Percentiles rank a stretch among this genome's conserved stretches.
phyloP scores from a whole-genome alignment of 2,797 vertebrate species.

The Hoplostethus atlanticus region DNA sequence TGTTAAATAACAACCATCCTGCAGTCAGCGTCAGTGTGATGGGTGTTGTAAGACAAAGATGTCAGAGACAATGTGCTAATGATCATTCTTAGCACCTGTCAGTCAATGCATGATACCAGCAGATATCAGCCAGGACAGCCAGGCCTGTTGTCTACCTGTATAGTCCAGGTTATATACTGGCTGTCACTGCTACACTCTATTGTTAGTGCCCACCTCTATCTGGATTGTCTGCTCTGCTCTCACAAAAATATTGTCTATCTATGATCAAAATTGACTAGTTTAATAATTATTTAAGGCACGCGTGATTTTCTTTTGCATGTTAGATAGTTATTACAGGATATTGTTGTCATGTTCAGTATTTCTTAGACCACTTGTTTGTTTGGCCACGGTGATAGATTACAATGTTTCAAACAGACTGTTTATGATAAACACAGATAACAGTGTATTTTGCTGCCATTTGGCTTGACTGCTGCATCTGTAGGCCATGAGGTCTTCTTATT shows the following conservation, averaged over 20 bases:
- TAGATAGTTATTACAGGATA: conserved; percentile 17
- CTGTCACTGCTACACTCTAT: conserved; percentile 15
- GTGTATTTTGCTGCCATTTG: conserved; percentile 70
- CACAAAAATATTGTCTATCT: conserved; percentile 28
- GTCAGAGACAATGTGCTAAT: conserved; percentile 64
- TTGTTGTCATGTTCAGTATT: conserved; percentile 38
- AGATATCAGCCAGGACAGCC: conserved; percentile 2
- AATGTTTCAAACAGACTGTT: conserved; percentile 55
- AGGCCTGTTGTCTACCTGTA: conserved; percentile 6
- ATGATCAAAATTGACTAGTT: conserved; percentile 34
- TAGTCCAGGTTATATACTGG: conserved; percentile 2
- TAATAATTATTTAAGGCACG: conserved; percentile 33
- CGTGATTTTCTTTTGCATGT: conserved; percentile 1
- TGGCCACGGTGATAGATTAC: conserved; percentile 54
- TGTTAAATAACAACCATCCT: conserved; percentile 73
- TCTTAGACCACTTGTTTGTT: conserved; percentile 40
- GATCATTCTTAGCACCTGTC: conserved; percentile 68
- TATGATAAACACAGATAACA: conserved; percentile 71
- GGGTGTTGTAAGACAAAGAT: conserved; percentile 64
- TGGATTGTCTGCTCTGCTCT: conserved; percentile 8
- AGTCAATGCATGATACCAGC: conserved; percentile 48
- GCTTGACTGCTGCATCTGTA: conserved; percentile 64
- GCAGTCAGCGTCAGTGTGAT: conserved; percentile 52
- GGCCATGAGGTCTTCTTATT: conserved; percentile 78
- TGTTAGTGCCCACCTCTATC: conserved; percentile 6